Base-by-base conservation (phyloP, 1,140 invertebrate genomes). In the Aphaenogaster floridana region DNA sequence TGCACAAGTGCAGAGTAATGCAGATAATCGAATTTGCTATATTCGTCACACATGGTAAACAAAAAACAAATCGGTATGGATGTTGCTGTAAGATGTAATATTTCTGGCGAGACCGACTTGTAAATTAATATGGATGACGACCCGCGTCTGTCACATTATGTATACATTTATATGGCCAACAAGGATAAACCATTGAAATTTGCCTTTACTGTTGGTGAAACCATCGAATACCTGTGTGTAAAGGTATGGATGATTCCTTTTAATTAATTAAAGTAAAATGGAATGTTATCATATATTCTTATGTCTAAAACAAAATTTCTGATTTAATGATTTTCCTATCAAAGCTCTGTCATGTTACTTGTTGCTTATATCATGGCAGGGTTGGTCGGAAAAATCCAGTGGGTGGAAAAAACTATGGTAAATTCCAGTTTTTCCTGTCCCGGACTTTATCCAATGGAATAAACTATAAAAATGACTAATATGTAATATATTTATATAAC, bases 111-210 rank as follows among this genome's bases (percentile, higher is more conserved):
- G n/a, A 34, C 15, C 45, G 42, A 36, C 2, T 79, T 61, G 3
- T 78, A 64, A 79, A 63, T 48, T 48, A 79, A 64, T 48, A 79
- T 79, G 76, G 61, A 45, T 48, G 76, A 79, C 34, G 36, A 57
- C 15, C 9, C 48, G 28, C 42, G 15, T 1, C 8, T 64, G 17
- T 45, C 59, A 48, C 21, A 68, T 48, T 68, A 68, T 45, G 64
- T 68, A 21, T 48, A 57, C n/a, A 48, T 79, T 79, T 79, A 79
- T 64, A 61, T 79, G 59, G 76, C 76, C 6, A 79, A 28, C 3
- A 45, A 34, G 4, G 76, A 79, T 11, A 64, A 79, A 34, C 39
- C 61, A 6, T 50, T 79, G 17, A 50, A 36, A 50, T 36, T 79
- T 48, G 7, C 76, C n/a, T 64, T 74, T 74, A 50, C 9, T 39